Evolutionary conservation across 2,797 vertebrate species (phyloP), one percentile per base, ranked within the genome.

Genomic region (Notolabrus celidotus): DNA sequence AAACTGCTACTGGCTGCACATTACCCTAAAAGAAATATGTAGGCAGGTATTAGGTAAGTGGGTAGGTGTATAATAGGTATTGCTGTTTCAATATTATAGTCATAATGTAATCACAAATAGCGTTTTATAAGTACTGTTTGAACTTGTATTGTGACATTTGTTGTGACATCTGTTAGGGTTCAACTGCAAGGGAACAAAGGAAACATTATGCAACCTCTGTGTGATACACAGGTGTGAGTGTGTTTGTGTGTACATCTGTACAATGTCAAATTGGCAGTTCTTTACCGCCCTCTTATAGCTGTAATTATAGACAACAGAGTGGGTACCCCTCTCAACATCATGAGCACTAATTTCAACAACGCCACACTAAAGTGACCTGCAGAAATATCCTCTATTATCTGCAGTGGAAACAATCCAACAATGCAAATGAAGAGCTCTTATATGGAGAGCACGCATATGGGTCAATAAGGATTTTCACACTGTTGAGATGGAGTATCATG

Each of bases 341-440:
- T 41, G 19, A 66, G 34, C 54, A 67, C 38, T 59, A 31, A 74
- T 66, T 84, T 77, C 57, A 74, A 62, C 55, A 45, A 56, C 59
- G 43, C 22, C 12, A 19, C 42, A 15, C 11, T 58, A 47, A 60
- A 70, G 41, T 49, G 71, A 71, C 52, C 65, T 45, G 67, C 42
- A 38, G 38, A 61, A 47, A 63, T 41, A 50, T 59, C 36, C 33
- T 36, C 56, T 15, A 16, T 56, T 49, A 46, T 65, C 45, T 64
- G 4, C 7, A 16, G 25, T 34, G 49, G 62, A 64, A 74, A 77
- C 38, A 64, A 41, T 19, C 51, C 19, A 66, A 39, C 51, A 68
- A 31, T 68, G 70, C 22, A 56, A 39, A 41, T 67, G 42, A 76
- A 76, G 68, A 70, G 74, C 54, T 50, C 65, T 81, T 58, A 17